phyloP scores from a whole-genome alignment of 2,797 vertebrate genomes.

The Mionectes olivaceus region DNA sequence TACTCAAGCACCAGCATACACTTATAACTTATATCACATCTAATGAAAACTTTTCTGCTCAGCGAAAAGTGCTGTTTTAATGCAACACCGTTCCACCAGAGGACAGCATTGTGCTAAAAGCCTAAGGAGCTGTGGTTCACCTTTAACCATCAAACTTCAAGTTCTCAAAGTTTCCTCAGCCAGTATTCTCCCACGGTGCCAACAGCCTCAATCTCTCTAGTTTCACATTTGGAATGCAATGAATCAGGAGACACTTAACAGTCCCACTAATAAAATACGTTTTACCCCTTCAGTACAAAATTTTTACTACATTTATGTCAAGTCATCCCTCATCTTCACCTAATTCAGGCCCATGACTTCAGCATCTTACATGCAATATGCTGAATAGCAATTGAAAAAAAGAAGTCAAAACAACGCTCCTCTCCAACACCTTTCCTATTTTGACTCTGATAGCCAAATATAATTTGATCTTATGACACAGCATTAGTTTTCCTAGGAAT shows the following conservation, averaged over 20 bases:
- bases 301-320: not conserved
- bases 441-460: not conserved
- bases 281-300: not conserved
- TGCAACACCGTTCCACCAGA: constrained; percentile 12
- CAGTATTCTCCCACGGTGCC: not conserved
- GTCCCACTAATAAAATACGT: not conserved
- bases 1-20: not conserved
- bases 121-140: not conserved
- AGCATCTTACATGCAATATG: not conserved
- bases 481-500: not conserved
- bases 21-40: fast-evolving
- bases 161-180: not conserved
- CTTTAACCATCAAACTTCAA: not conserved
- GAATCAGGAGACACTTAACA: not conserved
- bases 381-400: not conserved
- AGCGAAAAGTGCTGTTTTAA: not conserved
- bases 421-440: not conserved
- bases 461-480: not conserved
- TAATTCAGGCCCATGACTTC: not conserved
- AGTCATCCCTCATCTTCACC: not conserved
- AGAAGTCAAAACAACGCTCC: fast-evolving
- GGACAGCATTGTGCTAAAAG: constrained; percentile 4
- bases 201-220: not conserved
- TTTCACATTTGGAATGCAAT: not conserved
- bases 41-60: not conserved